Base-by-base conservation (phyloP, 1,140 invertebrate genomes). In the Bombus breviceps region DNA sequence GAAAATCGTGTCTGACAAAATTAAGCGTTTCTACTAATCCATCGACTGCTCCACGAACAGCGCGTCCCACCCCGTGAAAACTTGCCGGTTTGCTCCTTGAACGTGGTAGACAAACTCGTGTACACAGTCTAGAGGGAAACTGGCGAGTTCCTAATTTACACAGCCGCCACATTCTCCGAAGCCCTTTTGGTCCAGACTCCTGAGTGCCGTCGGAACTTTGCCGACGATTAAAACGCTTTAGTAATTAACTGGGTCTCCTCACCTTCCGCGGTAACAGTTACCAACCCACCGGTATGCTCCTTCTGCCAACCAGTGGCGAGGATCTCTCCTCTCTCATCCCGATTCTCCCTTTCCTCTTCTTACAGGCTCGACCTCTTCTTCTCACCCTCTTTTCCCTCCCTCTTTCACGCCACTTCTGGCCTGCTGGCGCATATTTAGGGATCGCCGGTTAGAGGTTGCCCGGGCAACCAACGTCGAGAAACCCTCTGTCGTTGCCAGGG, bases 201-300 rank as follows among this genome's bases (percentile, higher is more conserved):
- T 18, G 91, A 90, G 91, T 91, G 89, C 92, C 90, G 88, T 90
- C 91, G 92, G 91, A 95, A 95, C 94, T 95, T 95, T 92, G 93
- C 92, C 93, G 94, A 93, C 94, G 94, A 95, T 95, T 95, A 95
- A 95, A 95, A 95, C 95, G 94, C 94, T 91, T 89, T 91, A 87
- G 91, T 91, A 91, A 91, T 91, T 89, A 89, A 90, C 90, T 81
- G 81, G 79, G 89, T 91, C 92, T 91, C 92, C 88, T 92, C 92
- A 91, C 92, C 89, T 91, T 85, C 74, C 89, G 85, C 53, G 89
- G 84, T 90, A 91, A 88, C 89, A 88, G 89, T 91, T 91, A 88
- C 89, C 89, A 75, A 84, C 72, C 79, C 71, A 62, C 66, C 76
- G 53, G 34, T 41, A 43, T 64, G 43, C 81, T 82, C 72, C 71